Base-by-base conservation (phyloP, 2,888 invertebrate genomes). In the Hirtodrosophila histrioides region DNA sequence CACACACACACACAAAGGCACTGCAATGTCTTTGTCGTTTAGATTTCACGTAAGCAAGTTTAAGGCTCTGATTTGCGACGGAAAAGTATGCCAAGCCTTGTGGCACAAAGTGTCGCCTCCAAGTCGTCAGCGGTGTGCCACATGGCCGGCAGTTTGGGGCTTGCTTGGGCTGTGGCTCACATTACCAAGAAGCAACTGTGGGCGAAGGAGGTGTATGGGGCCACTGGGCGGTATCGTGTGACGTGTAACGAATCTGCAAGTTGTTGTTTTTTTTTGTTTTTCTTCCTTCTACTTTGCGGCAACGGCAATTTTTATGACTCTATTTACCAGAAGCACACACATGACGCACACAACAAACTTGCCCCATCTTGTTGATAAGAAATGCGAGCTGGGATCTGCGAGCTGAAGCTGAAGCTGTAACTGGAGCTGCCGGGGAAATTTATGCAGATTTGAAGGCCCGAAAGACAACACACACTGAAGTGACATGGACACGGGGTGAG, bases 221-320 rank as follows among this genome's bases (percentile, higher is more conserved):
- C 10, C 24, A 7, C n/a, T 67, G 36, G 64, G 49, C 51, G 61
- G 48, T 53, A 29, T 63, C 63, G 53, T 76, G 62, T 86, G 78
- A 72, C 81, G 81, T 77, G 81, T 78, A 81, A 65, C 82, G 79
- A 82, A 83, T 84, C 73, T 65, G 64, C 69, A 85, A 77, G 75
- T 70, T 17, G 17, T 68, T 51, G 53, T 63, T 69, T 54, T 33
- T 54, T 33, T 39, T 56, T 31, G 43, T 48, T 7, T 37, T n/a
- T 36, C 55, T 33, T 55, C 39, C 54, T 17, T 17, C 53, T 46
- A 67, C 70, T 70, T 76, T 81, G 75, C 70, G 74, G 75, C 76
- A 75, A 78, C 73, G 78, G 76, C 76, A 85, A 78, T 88, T 89
- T 88, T 89, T 88, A 89, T 89, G 88, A 79, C 89, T 89, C 78